Base-by-base conservation (phyloP, 1,140 invertebrate genomes). In the Ganaspis sp. region DNA sequence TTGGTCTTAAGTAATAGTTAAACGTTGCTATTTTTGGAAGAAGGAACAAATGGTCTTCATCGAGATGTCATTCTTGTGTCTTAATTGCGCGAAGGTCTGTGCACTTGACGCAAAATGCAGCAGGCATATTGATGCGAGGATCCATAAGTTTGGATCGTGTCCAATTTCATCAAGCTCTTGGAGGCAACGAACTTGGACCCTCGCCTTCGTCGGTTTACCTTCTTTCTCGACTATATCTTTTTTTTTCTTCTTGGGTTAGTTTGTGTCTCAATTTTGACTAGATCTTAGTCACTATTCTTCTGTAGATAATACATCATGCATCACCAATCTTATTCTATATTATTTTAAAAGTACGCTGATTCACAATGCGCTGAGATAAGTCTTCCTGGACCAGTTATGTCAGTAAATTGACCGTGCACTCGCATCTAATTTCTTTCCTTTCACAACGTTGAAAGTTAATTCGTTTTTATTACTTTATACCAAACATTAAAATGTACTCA, bases 101-200 rank as follows among this genome's bases (percentile, higher is more conserved):
- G 45, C 45, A 49, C 45, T 49, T 49, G 17, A 49, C 45, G 45
- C n/a, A 49, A 49, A n/a, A 49, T 49, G n/a, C 45, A 49, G 15
- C 12, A 45, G 45, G 4, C 42, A n/a, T 49, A 49, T 49, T 49
- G 45, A 49, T 49, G 45, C 17, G 8, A 15, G 45, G n/a, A 49
- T 49, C 45, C 45, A 49, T 49, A 49, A 49, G 17, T 75, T 79
- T 81, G 80, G 81, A 82, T 75, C 76, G 73, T 76, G 69, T 82
- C 77, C 81, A 82, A 82, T 75, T 82, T 72, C 70, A 74, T 79
- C 38, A 37, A 69, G 74, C 77, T 75, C 75, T 70, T 49, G 19
- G 73, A 72, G 70, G 75, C 81, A 75, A 82, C 74, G 70, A 82
- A 79, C 73, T 77, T 74, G 74, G 72, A 78, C 73, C 75, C 76